These are phyloP conservation scores for Cherax destructor DNA, from an alignment of 1,140 invertebrate species.

Conservation along the genomic window DNA sequence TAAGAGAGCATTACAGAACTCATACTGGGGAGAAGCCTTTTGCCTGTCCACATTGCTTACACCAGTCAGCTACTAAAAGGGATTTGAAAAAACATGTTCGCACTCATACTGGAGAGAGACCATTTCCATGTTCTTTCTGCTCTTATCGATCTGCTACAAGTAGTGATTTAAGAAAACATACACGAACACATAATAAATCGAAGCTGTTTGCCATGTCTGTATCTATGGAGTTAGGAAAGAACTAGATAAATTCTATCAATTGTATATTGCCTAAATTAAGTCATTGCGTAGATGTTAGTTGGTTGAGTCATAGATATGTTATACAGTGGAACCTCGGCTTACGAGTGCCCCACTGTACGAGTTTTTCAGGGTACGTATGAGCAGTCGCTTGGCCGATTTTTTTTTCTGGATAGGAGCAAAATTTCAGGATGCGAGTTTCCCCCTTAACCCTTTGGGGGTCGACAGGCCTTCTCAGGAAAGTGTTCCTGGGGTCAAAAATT, in stretches of 20 bases:
- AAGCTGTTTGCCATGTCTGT: slow-evolving; percentile 10
- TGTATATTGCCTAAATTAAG: not conserved
- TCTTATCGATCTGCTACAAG: slow-evolving; percentile 32
- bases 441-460: too few relatives aligned
- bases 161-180: slow-evolving; percentile 48
- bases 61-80: slow-evolving; percentile 24
- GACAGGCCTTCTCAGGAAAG: too few relatives aligned
- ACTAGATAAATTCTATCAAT: not conserved
- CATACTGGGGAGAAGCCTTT: slow-evolving; percentile 50
- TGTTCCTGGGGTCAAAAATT: too few relatives aligned
- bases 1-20: slow-evolving; percentile 23
- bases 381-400: too few relatives aligned
- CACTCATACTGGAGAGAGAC: slow-evolving; percentile 41
- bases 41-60: slow-evolving; percentile 19
- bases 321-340: too few relatives aligned
- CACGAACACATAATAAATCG: slow-evolving; percentile 26
- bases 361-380: too few relatives aligned
- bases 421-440: too few relatives aligned
- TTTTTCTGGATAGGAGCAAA: too few relatives aligned
- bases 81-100: slow-evolving; percentile 34
- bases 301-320: not conserved
- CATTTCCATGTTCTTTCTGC: slow-evolving; percentile 32
- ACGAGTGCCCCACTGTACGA: too few relatives aligned
- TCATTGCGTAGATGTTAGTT: not conserved
- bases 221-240: not conserved